Evolutionary conservation across 2,888 invertebrate genomes (phyloP).

Genomic region (Clostera curtula): DNA sequence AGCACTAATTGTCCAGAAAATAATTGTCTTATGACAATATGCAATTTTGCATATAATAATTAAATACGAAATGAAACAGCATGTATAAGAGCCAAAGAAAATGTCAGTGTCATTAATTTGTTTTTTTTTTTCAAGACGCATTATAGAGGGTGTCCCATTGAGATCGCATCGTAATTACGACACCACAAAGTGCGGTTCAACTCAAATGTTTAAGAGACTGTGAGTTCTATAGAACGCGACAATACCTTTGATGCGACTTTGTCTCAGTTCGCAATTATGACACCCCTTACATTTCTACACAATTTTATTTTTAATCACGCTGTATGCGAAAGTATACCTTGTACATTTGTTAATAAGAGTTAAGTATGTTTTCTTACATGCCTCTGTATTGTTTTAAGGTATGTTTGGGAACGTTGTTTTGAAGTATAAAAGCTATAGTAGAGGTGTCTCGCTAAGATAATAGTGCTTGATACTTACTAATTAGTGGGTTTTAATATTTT

Average conservation of each 20-base stretch:
- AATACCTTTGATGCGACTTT: slow-evolving; percentile 69
- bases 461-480: no score
- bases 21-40: no score
- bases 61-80: slow-evolving; percentile 16
- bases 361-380: slow-evolving; percentile 1
- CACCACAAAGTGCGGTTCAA: slow-evolving; percentile 56
- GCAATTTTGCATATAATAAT: not conserved
- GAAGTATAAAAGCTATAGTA: slow-evolving; percentile 14
- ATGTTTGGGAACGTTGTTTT: not conserved
- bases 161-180: slow-evolving; percentile 57
- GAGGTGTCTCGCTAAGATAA: slow-evolving; percentile 7
- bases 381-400: not conserved
- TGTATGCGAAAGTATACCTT: slow-evolving; percentile 9
- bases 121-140: slow-evolving; percentile 48
- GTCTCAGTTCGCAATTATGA: slow-evolving; percentile 69
- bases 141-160: slow-evolving; percentile 47
- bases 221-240: slow-evolving; percentile 59
- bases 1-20: no score
- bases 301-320: slow-evolving; percentile 23
- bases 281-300: slow-evolving; percentile 58
- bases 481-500: no score
- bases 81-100: slow-evolving; percentile 16
- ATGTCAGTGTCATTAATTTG: slow-evolving; percentile 35
- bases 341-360: slow-evolving; percentile 13
- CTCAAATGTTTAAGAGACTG: slow-evolving; percentile 66